Conservation (phyloP, 2,113 vertebrate genomes). For the Megaleporinus macrocephalus region DNA sequence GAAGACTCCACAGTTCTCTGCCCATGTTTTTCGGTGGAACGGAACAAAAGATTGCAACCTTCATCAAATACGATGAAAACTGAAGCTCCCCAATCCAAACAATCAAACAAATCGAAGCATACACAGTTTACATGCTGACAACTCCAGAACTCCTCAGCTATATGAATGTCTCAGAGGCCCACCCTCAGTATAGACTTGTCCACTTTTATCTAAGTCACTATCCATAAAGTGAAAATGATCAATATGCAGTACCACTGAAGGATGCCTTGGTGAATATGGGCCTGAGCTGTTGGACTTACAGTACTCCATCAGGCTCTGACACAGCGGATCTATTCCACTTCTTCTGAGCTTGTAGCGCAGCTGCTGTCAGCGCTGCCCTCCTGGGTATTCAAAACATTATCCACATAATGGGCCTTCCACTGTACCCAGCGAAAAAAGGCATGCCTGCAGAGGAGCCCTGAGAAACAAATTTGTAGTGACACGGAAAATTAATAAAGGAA, state of each 20-base stretch:
- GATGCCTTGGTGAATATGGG: not conserved
- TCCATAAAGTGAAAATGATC: not conserved
- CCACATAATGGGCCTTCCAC: constrained; percentile 52
- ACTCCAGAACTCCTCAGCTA: not conserved
- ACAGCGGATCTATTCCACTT: constrained; percentile 11
- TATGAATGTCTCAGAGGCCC: not conserved
- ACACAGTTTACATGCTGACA: not conserved
- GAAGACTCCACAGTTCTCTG: too few relatives aligned
- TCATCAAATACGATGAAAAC: not conserved
- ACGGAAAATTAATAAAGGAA: constrained; percentile 86
- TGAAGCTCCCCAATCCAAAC: not conserved
- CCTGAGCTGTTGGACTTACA: not conserved
- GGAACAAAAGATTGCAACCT: not conserved
- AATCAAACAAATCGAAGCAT: not conserved
- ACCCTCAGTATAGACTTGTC: not conserved
- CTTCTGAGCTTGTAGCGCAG: constrained; percentile 2
- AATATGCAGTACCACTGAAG: not conserved
- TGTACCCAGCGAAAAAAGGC: constrained; percentile 57
- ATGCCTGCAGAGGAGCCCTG: constrained; percentile 72
- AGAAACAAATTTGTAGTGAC: constrained; percentile 76
- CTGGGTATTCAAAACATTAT: constrained; percentile 32
- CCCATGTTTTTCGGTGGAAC: not conserved
- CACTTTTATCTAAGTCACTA: not conserved
- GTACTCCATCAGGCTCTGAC: not conserved
- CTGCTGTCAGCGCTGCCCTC: constrained; percentile 10